phyloP scores from a whole-genome alignment of 2,113 vertebrate species.

The Hippocampus zosterae region DNA sequence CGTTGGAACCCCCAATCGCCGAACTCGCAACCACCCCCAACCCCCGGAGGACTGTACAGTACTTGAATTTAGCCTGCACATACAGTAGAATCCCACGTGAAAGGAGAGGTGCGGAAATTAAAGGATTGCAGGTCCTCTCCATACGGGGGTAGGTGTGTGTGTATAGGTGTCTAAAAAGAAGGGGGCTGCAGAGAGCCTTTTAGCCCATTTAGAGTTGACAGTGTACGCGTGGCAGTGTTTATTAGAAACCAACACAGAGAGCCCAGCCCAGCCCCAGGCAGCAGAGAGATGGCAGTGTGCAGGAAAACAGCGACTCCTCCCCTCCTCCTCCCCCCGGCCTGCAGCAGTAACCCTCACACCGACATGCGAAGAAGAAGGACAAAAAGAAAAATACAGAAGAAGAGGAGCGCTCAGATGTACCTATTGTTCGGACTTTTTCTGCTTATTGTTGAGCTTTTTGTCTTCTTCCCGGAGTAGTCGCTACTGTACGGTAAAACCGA shows the following conservation, averaged over 20 bases:
- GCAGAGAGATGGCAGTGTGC: slow-evolving; percentile 71
- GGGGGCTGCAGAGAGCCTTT: slow-evolving; percentile 25
- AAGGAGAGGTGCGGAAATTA: slow-evolving; percentile 16
- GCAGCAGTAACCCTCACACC: background rate
- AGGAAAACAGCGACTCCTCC: slow-evolving; percentile 47
- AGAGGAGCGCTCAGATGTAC: slow-evolving; percentile 67
- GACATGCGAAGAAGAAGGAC: background rate
- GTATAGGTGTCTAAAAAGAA: background rate
- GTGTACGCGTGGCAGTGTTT: slow-evolving; percentile 95
- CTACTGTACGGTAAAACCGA: slow-evolving; percentile 92
- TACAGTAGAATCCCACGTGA: slow-evolving; percentile 5
- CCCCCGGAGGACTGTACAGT: background rate
- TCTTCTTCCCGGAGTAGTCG: slow-evolving; percentile 93
- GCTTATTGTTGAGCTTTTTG: slow-evolving; percentile 85
- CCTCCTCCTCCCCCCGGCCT: background rate
- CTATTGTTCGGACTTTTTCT: slow-evolving; percentile 92
- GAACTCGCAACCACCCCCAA: background rate
- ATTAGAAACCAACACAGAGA: slow-evolving; percentile 74
- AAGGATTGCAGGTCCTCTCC: slow-evolving; percentile 26
- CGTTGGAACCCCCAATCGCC: background rate
- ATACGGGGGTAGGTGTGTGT: slow-evolving; percentile 13
- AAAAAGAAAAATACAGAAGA: background rate
- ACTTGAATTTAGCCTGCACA: background rate
- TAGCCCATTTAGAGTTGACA: slow-evolving; percentile 59
- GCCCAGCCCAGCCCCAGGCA: slow-evolving; percentile 73